These are phyloP conservation scores for Nothocercus nigrocapillus DNA, from an alignment of 2,113 vertebrate genomes.

Conservation along the genomic window DNA sequence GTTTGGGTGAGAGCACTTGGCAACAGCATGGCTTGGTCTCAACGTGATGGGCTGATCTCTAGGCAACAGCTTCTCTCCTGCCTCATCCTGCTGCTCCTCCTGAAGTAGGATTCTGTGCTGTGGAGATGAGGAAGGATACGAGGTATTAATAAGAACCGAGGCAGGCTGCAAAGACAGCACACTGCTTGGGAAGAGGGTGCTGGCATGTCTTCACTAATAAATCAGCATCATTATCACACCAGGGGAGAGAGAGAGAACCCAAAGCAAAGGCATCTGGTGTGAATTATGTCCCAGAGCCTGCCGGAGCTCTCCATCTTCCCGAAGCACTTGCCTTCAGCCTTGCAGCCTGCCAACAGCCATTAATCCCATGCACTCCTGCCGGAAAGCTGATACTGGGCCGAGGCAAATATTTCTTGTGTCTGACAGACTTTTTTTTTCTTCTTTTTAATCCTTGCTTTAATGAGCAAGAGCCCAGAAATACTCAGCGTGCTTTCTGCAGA, in stretches of 20 bases:
- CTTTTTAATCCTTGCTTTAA: not conserved
- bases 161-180: not conserved
- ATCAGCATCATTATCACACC: constrained; percentile 14
- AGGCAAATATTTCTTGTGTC: not conserved
- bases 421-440: not conserved
- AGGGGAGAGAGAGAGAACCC: not conserved
- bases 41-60: not conserved
- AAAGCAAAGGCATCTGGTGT: not conserved
- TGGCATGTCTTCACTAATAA: not conserved
- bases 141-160: not conserved
- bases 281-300: not conserved
- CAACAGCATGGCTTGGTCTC: not conserved
- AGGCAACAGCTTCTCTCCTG: not conserved
- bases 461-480: not conserved
- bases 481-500: not conserved
- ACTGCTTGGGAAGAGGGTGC: not conserved
- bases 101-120: not conserved
- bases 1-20: not conserved
- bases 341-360: not conserved
- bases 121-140: not conserved
- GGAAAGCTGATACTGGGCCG: not conserved
- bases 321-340: not conserved
- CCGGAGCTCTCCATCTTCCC: not conserved
- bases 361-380: not conserved
- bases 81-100: not conserved